Conservation (phyloP, 2,888 invertebrate species). For the Ceraclea dissimilis region DNA sequence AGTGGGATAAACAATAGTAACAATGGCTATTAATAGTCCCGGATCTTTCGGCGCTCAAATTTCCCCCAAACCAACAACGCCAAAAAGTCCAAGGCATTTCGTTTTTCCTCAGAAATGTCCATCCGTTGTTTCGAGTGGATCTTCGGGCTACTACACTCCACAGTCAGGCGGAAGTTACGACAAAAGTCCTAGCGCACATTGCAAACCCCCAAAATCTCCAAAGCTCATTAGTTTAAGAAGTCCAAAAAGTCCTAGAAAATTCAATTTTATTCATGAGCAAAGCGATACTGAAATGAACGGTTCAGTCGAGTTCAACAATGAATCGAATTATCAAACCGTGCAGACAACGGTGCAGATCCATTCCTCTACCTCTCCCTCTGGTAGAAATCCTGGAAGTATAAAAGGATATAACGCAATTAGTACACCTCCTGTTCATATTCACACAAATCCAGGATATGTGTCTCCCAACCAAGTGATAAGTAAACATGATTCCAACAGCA, state of each 20-base stretch:
- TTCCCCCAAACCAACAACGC: slow-evolving; percentile 49
- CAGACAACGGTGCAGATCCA: neutral
- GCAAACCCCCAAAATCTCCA: slow-evolving; percentile 43
- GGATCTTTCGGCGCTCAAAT: slow-evolving; percentile 47
- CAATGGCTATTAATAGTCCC: slow-evolving; percentile 53
- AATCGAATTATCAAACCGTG: slow-evolving; percentile 8
- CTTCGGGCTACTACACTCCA: slow-evolving; percentile 49
- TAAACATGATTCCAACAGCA: slow-evolving; percentile 42
- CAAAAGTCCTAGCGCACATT: slow-evolving; percentile 25
- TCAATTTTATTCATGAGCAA: slow-evolving; percentile 48
- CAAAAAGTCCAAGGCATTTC: slow-evolving; percentile 51
- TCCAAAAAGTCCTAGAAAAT: slow-evolving; percentile 53
- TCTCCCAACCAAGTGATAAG: slow-evolving; percentile 44
- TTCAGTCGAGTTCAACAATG: slow-evolving; percentile 6
- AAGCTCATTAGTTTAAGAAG: slow-evolving; percentile 41
- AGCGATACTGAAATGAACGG: slow-evolving; percentile 24
- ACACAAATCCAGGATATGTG: slow-evolving; percentile 56
- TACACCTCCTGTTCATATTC: slow-evolving; percentile 50
- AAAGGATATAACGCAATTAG: slow-evolving; percentile 4
- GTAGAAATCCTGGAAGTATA: slow-evolving; percentile 2
- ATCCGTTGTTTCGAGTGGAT: slow-evolving; percentile 46
- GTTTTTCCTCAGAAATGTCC: slow-evolving; percentile 49
- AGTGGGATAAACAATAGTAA: neutral
- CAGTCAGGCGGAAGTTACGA: slow-evolving; percentile 47
- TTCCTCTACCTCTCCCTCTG: slow-evolving; percentile 7